Evolutionary conservation across 53 echinoderm and acorn worm species (phyloP).

Genomic region (Astropecten irregularis): DNA sequence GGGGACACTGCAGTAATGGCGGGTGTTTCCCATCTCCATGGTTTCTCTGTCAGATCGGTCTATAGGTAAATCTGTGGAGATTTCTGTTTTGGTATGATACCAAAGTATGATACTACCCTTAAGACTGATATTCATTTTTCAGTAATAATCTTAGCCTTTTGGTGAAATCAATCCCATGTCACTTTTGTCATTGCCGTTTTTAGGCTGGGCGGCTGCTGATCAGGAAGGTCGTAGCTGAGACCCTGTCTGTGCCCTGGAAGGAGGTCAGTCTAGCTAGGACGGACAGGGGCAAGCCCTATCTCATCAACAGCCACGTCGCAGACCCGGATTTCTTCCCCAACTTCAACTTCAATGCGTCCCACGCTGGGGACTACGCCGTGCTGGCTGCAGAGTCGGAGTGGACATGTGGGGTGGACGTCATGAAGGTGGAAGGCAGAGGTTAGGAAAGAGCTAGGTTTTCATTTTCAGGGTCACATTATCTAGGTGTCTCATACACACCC

Average conservation of each 20-base stretch:
- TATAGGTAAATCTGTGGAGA: too few relatives aligned
- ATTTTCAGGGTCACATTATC: neutral
- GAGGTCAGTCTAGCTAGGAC: constrained; percentile 81
- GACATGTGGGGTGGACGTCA: constrained; percentile 91
- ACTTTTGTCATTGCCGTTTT: too few relatives aligned
- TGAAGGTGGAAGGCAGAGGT: constrained; percentile 90
- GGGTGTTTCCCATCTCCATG: too few relatives aligned
- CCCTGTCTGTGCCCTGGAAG: constrained; percentile 71
- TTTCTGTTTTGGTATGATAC: too few relatives aligned
- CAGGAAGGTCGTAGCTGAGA: constrained; percentile 80
- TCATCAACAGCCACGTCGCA: constrained; percentile 51
- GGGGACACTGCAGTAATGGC: too few relatives aligned
- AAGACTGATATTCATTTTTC: too few relatives aligned
- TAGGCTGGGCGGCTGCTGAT: constrained; percentile 82
- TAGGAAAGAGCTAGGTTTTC: neutral
- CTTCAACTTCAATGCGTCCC: constrained; percentile 92
- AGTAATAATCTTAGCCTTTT: too few relatives aligned
- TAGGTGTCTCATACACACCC: neutral
- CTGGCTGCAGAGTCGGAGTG: constrained; percentile 74
- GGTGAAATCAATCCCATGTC: too few relatives aligned
- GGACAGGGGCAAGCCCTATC: constrained; percentile 92
- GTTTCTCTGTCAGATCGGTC: too few relatives aligned
- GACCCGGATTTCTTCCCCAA: constrained; percentile 62
- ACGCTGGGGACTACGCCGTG: constrained; percentile 86
- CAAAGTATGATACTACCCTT: too few relatives aligned